Evolutionary conservation across 2,888 invertebrate genomes (phyloP).

Genomic region (Lycaena phlaeas): DNA sequence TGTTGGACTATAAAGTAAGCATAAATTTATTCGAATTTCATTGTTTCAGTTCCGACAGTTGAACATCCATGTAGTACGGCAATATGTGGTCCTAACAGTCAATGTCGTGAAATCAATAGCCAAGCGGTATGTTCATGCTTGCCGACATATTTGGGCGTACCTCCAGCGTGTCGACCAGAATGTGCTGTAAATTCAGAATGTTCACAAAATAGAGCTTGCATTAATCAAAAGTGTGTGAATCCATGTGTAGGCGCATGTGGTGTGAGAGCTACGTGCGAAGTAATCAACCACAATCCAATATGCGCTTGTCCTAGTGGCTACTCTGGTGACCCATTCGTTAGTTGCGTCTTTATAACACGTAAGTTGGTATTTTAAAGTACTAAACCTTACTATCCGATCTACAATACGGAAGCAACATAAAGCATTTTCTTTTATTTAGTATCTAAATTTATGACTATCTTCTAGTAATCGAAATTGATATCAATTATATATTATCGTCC

Average conservation of each 20-base stretch:
- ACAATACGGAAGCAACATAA: too few species aligned
- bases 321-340: conserved; percentile 77
- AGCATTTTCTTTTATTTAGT: too few species aligned
- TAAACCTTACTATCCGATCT: too few species aligned
- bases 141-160: conserved; percentile 78
- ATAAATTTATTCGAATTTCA: neutral
- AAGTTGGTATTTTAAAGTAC: conserved; percentile 23
- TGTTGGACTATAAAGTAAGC: neutral
- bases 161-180: conserved; percentile 82
- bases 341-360: conserved; percentile 56
- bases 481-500: conserved; percentile 3
- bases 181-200: conserved; percentile 83
- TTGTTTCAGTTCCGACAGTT: conserved; percentile 31
- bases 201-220: conserved; percentile 77
- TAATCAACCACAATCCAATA: conserved; percentile 82
- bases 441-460: too few species aligned
- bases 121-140: conserved; percentile 83
- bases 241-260: conserved; percentile 83
- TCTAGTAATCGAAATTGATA: neutral
- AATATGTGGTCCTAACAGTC: conserved; percentile 82
- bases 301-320: conserved; percentile 80
- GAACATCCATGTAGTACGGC: conserved; percentile 78
- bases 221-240: conserved; percentile 80
- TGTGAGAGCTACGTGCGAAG: conserved; percentile 73
- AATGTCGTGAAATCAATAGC: conserved; percentile 75